phyloP scores from a whole-genome alignment of 2,888 invertebrate species.

The Drosophila flavopinicola region DNA sequence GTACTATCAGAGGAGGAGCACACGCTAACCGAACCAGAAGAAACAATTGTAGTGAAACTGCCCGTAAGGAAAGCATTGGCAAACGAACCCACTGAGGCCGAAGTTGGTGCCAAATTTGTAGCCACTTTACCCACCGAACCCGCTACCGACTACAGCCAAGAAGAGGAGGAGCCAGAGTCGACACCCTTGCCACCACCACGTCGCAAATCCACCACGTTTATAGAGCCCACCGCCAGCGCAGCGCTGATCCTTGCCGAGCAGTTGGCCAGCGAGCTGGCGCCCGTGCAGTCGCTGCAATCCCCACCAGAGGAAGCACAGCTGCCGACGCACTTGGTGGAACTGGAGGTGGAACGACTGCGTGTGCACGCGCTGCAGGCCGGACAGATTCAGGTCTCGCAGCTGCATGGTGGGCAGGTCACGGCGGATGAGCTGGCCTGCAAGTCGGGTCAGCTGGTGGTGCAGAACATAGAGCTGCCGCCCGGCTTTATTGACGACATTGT shows the following conservation, averaged over 20 bases:
- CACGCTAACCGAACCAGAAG: constrained; percentile 18
- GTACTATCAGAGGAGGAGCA: constrained; percentile 28
- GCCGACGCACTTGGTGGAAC: constrained; percentile 86
- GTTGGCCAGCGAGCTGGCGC: constrained; percentile 39
- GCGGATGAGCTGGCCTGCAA: constrained; percentile 90
- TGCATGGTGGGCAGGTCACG: constrained; percentile 90
- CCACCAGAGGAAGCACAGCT: constrained; percentile 43
- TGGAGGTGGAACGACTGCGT: constrained; percentile 91
- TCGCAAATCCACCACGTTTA: constrained; percentile 77
- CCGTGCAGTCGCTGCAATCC: constrained; percentile 47
- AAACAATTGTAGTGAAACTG: constrained; percentile 23
- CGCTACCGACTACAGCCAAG: constrained; percentile 32
- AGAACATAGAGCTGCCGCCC: constrained; percentile 89
- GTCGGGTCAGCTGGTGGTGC: constrained; percentile 88
- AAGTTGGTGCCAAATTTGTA: constrained; percentile 53
- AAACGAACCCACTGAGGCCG: constrained; percentile 63
- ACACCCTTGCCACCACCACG: constrained; percentile 79
- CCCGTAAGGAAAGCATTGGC: constrained; percentile 42
- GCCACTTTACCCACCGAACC: constrained; percentile 70
- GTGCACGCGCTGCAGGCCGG: constrained; percentile 92
- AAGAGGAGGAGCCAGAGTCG: constrained; percentile 34
- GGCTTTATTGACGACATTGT: constrained; percentile 89
- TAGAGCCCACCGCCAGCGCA: constrained; percentile 54
- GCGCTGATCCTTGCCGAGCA: constrained; percentile 53
- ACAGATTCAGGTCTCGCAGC: constrained; percentile 91